Percentiles rank a stretch among this genome's conserved stretches.
phyloP scores from a whole-genome alignment of 2,113 vertebrate genomes.

The Urocitellus parryii region DNA sequence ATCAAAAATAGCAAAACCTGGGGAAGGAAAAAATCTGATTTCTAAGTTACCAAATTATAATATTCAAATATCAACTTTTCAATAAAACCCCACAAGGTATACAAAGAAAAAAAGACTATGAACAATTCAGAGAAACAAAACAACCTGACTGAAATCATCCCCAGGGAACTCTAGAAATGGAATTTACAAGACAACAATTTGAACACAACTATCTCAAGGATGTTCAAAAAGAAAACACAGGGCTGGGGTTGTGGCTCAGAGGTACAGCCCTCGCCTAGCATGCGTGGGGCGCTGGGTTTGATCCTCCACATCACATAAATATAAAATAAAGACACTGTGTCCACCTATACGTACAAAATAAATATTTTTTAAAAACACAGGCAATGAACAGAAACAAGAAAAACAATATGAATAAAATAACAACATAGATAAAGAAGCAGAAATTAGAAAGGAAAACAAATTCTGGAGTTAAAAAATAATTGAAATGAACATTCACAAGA shows the following conservation, averaged over 20 bases:
- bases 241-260: too few relatives aligned
- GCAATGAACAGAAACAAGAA: not conserved
- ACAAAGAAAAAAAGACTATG: not conserved
- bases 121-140: not conserved
- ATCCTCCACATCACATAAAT: too few relatives aligned
- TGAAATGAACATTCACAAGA: not conserved
- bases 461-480: not conserved
- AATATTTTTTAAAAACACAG: not conserved
- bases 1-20: not conserved
- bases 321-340: too few relatives aligned
- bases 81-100: not conserved
- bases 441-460: not conserved
- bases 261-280: too few relatives aligned
- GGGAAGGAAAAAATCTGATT: not conserved
- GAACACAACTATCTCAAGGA: not conserved
- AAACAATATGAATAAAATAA: not conserved
- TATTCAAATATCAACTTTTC: not conserved
- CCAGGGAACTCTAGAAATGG: not conserved
- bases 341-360: too few relatives aligned
- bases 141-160: not conserved
- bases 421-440: not conserved
- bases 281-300: too few relatives aligned
- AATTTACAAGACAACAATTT: not conserved
- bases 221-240: not conserved
- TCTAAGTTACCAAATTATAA: not conserved